Base-by-base conservation (phyloP, 2,888 invertebrate species). In the Flabesymbios commensalis region DNA sequence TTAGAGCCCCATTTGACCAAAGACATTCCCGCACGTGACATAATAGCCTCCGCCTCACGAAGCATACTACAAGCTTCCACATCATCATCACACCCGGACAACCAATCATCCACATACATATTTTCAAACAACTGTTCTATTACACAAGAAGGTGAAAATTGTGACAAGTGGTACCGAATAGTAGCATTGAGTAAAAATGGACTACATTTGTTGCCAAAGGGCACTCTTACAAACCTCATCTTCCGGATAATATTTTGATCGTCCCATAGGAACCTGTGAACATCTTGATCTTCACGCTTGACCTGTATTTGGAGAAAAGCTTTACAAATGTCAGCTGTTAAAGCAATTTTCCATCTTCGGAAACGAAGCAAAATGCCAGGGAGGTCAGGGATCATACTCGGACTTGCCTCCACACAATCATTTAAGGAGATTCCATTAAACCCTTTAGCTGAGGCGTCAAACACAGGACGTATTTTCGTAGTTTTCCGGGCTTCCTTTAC, bases 341-440 rank as follows among this genome's bases (percentile, higher is more conserved):
- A 61, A 3, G 63, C 63, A n/a, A 63, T 33, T 29, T 42, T 45
- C 17, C 32, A 17, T 48, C 29, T 26, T 17, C 61, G 29, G 33
- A 59, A 59, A 14, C 61, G 19, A 19, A 60, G 19, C 2, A 60
- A 49, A 3, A 71, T 55, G 45, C 61, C 61, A 54, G 65, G 57
- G 28, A 71, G 61, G 10, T 68, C 65, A 28, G 49, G 45, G 43
- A 69, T 67, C 7, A 72, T 43, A 41, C 68, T 71, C 29, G 72
- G 71, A 10, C 68, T 67, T 41, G 71, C 65, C 56, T 68, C 69
- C 2, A 72, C 68, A 3, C 66, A 53, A n/a, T 70, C 49, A 28
- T 49, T 49, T 29, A 49, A 29, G 24, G 26, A 49, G 10, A 28
- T 7, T 10, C 49, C 49, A 7, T 49, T 14, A 49, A 14, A 49